A percentile compares a stretch with the other conserved stretches of the same genome.
Conservation (phyloP, 2,113 vertebrate genomes). For the Columba livia region DNA sequence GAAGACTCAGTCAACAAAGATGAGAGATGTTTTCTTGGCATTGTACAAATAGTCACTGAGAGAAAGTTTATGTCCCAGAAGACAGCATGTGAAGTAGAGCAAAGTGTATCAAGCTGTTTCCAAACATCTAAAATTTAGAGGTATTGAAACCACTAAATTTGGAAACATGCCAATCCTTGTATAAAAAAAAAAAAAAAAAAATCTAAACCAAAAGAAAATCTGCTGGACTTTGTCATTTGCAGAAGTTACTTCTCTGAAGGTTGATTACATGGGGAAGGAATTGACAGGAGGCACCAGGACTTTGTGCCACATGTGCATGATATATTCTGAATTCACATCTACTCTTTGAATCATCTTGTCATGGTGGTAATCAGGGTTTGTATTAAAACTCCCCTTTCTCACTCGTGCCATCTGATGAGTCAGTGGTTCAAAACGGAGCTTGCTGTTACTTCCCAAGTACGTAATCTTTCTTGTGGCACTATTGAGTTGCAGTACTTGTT, state of each 20-base stretch:
- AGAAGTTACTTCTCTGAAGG: not conserved
- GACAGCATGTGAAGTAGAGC: not conserved
- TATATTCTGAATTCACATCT: not conserved
- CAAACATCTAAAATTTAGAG: not conserved
- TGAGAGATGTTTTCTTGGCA: not conserved
- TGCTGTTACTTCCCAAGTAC: not conserved
- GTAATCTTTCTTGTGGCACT: not conserved
- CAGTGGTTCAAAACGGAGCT: not conserved
- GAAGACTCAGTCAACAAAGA: not conserved
- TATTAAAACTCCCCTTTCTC: not conserved
- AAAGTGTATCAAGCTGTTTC: not conserved
- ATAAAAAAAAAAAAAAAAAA: not conserved
- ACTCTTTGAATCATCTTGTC: not conserved
- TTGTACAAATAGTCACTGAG: not conserved
- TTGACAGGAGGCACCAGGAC: not conserved
- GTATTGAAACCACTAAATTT: not conserved
- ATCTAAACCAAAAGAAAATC: not conserved
- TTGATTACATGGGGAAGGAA: not conserved
- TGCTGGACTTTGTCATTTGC: not conserved
- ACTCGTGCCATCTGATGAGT: not conserved
- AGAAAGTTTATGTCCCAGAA: not conserved
- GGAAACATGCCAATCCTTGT: not conserved
- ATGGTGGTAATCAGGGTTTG: not conserved
- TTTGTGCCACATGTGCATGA: accelerated
- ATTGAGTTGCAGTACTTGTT: not conserved